Evolutionary conservation across 2,113 vertebrate species (phyloP), one percentile per base, ranked within the genome.

Genomic region (Xenotilapia longispinis): DNA sequence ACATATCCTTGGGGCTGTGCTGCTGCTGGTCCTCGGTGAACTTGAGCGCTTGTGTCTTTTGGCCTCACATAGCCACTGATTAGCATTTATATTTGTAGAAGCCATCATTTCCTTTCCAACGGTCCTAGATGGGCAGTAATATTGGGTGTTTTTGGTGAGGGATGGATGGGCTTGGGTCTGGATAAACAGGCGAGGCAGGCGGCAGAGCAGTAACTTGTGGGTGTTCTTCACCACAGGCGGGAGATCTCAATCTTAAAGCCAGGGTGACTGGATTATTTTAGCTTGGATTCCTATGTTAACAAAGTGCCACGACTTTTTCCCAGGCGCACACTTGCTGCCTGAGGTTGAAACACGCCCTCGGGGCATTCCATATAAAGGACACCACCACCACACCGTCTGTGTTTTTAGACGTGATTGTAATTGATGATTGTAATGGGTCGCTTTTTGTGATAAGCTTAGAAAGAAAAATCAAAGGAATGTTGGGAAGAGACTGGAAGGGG

Each of bases 11-110:
- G 81, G 81, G 83, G 11, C 40, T 82, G 70, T 15, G 60, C 88
- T 81, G 81, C 90, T 79, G 63, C 83, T 88, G 84, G 87, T 81
- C 38, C 87, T 84, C 9, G 60, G 85, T 88, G 90, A 95, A 93
- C 91, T 88, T 28, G 7, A 79, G 75, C 40, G 2, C 40, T 84
- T 95, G 94, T 96, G 92, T 96, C 87, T 95, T 81, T 96, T 96
- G 94, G 95, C 95, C 84, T 87, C 80, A 45, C 78, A 14, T 28
- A 93, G 92, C 89, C 93, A 6, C 93, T 95, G 93, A 96, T 96
- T 96, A 95, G 93, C 87, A 92, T 95, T 96, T 96, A 90, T 95
- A 94, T 96, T 96, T 96, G 94, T 93, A 92, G 92, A 95, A 94
- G 94, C 92, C 92, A 91, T 94, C 88, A 94, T 96, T 96, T 96